These are phyloP conservation scores for Margarornis squamiger DNA, from an alignment of 2,797 vertebrate species.

Conservation along the genomic window DNA sequence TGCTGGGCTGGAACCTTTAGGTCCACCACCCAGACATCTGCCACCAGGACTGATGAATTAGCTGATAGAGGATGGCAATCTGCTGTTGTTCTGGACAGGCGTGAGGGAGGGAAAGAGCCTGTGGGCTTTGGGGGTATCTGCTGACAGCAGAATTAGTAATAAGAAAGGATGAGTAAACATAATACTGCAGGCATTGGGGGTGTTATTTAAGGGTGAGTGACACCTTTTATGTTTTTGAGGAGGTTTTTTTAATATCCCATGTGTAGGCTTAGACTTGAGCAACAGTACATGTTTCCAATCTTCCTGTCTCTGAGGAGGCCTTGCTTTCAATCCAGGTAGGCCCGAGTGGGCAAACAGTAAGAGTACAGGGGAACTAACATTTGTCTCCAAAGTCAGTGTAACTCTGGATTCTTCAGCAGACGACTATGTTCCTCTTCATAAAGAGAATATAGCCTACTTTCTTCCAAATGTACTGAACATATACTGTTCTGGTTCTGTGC, in stretches of 20 bases:
- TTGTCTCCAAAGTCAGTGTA: not conserved
- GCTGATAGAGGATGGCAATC: not conserved
- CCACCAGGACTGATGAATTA: constrained; percentile 5
- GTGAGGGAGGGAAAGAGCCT: not conserved
- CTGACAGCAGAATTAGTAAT: not conserved
- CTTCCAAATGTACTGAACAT: not conserved
- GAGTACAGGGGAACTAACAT: not conserved
- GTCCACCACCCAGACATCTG: constrained; percentile 16
- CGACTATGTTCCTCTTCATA: not conserved
- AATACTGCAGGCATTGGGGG: not conserved
- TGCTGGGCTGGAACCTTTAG: constrained; percentile 7
- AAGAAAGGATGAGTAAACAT: not conserved
- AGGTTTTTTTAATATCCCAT: not conserved
- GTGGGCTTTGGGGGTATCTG: not conserved
- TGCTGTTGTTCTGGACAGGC: not conserved
- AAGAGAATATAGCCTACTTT: not conserved
- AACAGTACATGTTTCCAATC: not conserved
- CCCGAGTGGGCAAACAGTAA: not conserved
- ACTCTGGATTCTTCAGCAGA: not conserved
- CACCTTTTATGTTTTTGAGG: not conserved
- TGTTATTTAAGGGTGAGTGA: not conserved
- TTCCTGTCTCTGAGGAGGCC: not conserved
- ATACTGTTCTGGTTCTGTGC: not conserved
- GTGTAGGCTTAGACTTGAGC: not conserved
- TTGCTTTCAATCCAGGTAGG: not conserved